phyloP scores from a whole-genome alignment of 2,797 vertebrate genomes.

The Picus viridis region DNA sequence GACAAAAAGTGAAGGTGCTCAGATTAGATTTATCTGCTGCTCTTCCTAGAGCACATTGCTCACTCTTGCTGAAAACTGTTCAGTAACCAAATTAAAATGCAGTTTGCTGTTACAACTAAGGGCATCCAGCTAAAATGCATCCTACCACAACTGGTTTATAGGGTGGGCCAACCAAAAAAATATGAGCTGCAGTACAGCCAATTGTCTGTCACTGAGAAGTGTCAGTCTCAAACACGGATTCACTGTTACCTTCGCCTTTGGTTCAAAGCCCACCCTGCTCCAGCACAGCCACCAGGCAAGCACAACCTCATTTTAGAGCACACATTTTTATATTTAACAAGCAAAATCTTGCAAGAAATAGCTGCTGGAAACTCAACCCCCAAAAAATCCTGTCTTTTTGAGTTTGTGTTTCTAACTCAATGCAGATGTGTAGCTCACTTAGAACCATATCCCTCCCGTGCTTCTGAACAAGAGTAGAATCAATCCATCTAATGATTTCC shows the following conservation, averaged over 20 bases:
- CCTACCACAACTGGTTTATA: background rate
- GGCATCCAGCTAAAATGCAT: background rate
- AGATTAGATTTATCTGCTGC: background rate
- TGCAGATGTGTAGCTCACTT: background rate
- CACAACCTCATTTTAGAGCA: background rate
- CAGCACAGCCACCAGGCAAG: background rate
- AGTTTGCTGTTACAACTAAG: background rate
- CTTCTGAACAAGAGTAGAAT: background rate
- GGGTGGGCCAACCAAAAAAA: background rate
- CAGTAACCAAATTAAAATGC: background rate
- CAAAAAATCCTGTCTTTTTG: background rate
- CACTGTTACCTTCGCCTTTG: background rate
- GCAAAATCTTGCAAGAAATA: background rate
- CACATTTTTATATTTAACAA: background rate
- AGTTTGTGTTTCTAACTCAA: background rate
- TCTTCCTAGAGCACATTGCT: background rate
- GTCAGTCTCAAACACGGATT: background rate
- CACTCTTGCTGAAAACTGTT: background rate
- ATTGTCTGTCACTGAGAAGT: background rate
- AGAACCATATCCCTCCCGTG: background rate
- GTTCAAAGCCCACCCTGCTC: background rate
- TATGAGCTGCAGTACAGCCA: background rate
- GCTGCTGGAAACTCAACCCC: background rate
- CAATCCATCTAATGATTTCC: background rate
- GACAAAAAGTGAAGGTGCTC: conserved; percentile 8